Percentiles rank a stretch among this genome's conserved stretches.
Conservation (phyloP, 2,888 invertebrate species). For the Xestobium rufovillosum region DNA sequence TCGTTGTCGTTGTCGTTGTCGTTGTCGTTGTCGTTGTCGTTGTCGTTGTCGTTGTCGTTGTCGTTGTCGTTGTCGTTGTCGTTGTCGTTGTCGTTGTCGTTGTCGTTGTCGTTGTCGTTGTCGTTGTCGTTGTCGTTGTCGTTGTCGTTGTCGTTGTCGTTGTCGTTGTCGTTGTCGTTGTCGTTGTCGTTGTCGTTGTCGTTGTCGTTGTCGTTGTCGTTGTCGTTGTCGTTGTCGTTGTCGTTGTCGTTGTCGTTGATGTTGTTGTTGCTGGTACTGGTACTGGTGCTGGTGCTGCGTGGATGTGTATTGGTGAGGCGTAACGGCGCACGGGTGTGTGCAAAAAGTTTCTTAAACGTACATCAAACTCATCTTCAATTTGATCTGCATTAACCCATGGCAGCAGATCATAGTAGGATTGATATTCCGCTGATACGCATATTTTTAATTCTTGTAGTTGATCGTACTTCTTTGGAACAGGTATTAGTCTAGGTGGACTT, state of each 20-base stretch:
- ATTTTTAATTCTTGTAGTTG: too few species aligned
- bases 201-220: slow-evolving; percentile 4
- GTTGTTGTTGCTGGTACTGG: slow-evolving; percentile 1
- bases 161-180: slow-evolving; percentile 4
- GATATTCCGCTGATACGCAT: too few species aligned
- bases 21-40: slow-evolving; percentile 4
- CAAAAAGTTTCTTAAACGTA: too few species aligned
- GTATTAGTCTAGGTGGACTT: too few species aligned
- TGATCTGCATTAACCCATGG: too few species aligned
- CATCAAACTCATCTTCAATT: too few species aligned
- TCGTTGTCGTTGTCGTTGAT: slow-evolving; percentile 2
- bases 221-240: slow-evolving; percentile 2
- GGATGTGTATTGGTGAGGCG: too few species aligned
- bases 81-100: slow-evolving; percentile 2
- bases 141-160: slow-evolving; percentile 4
- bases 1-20: slow-evolving; percentile 4
- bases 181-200: background rate
- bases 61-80: slow-evolving; percentile 2
- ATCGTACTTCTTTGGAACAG: too few species aligned
- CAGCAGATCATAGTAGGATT: too few species aligned
- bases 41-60: slow-evolving; percentile 4
- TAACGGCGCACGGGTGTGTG: too few species aligned
- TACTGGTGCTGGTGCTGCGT: background rate
- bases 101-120: slow-evolving; percentile 2
- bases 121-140: slow-evolving; percentile 4